These are phyloP conservation scores for Petrolisthes cinctipes DNA, from an alignment of 2,888 invertebrate genomes.

Conservation along the genomic window DNA sequence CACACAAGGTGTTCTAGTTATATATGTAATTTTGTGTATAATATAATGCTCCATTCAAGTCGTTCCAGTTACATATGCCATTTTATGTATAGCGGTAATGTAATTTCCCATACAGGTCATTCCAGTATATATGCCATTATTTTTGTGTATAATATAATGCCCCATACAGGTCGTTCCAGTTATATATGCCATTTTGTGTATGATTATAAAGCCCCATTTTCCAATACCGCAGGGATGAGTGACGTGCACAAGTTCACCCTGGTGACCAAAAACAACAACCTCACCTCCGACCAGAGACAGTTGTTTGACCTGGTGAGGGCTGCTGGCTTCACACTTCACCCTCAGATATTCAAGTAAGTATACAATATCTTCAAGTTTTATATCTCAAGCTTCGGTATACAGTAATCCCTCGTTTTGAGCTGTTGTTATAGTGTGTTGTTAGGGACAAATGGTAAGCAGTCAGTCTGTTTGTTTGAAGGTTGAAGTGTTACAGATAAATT, in stretches of 20 bases:
- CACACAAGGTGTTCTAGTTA: no score
- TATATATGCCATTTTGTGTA: not conserved
- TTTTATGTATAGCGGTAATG: no score
- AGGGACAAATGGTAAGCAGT: not conserved
- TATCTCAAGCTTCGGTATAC: not conserved
- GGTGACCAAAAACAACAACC: conserved; percentile 41
- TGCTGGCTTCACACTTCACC: conserved; percentile 40
- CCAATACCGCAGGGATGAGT: conserved; percentile 15
- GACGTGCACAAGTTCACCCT: conserved; percentile 32
- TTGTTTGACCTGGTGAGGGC: conserved; percentile 42
- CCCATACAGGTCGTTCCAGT: not conserved
- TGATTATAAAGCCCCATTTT: no score
- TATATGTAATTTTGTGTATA: no score
- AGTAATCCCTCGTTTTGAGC: no score
- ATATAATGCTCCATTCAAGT: no score
- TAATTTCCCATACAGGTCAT: not conserved
- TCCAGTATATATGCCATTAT: not conserved
- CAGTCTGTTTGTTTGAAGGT: not conserved
- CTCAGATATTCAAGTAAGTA: conserved; percentile 43
- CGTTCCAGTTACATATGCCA: no score
- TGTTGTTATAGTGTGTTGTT: not conserved
- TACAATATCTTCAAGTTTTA: not conserved
- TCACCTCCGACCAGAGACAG: conserved; percentile 31
- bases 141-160: not conserved
- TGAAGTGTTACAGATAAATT: not conserved